Evolutionary conservation across 1,140 invertebrate genomes (phyloP), one percentile per base, ranked within the genome.

Genomic region (Lordiphosa stackelbergi): DNA sequence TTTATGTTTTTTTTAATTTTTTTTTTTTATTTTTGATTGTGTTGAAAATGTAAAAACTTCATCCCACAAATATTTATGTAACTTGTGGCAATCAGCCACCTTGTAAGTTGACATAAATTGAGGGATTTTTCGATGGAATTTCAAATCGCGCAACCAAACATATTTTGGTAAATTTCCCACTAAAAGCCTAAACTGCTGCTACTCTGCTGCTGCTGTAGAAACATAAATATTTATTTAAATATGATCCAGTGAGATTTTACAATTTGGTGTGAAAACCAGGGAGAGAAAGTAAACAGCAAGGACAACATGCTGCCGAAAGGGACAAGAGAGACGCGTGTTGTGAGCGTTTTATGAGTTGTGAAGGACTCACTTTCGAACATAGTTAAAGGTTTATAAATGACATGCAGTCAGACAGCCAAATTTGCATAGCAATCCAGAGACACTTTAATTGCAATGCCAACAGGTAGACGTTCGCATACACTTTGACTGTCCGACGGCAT

Each of bases 201-300:
- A n/a, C n/a, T n/a, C n/a, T 59, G 53, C 31, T 9, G 46, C 41
- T 51, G 42, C 16, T 34, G 16, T 37, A 11, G 28, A 49, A 66
- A 69, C 57, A 78, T 70, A 77, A 83, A 83, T 83, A 84, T 83
- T 83, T 83, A 84, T 84, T 84, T 84, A 78, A 42, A 49, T 77
- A 45, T 54, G 66, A 83, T 77, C 72, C 78, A 73, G 54, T 38
- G 41, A 83, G 66, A 84, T 73, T 83, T 81, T 64, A 46, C 77
- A 59, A 19, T 48, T 49, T 46, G 53, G 78, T 83, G 77, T 83
- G 77, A 83, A 83, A 83, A 70, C 77, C 72, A n/a, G 24, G 38
- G 40, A 81, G n/a, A n/a, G 53, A 53, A 31, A 35, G 16, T 24
- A 9, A 51, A 47, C 12, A 7, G 36, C 70, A 73, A 78, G 75